phyloP scores from a whole-genome alignment of 1,140 invertebrate genomes.

The Subanguina moxae region DNA sequence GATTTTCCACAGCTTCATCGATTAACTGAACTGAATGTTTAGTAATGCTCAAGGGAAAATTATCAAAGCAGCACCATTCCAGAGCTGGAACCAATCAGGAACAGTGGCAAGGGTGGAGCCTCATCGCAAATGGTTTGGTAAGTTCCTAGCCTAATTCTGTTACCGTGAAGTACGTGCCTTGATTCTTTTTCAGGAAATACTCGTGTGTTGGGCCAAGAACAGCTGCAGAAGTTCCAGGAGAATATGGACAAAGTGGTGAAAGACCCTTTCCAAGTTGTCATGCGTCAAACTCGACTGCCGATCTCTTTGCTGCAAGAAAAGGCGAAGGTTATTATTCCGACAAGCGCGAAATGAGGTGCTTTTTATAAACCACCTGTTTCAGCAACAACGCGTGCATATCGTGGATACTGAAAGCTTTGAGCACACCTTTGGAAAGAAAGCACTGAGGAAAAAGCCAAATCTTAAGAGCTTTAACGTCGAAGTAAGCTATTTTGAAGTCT shows the following conservation, averaged over 20 bases:
- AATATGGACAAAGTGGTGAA: slow-evolving; percentile 86
- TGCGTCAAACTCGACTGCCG: slow-evolving; percentile 90
- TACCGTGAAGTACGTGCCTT: too few relatives aligned
- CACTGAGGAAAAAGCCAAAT: slow-evolving; percentile 82
- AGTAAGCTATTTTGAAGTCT: slow-evolving; percentile 12
- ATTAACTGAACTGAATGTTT: slow-evolving; percentile 31
- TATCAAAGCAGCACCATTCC: slow-evolving; percentile 85
- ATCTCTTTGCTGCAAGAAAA: slow-evolving; percentile 89
- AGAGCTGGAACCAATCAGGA: slow-evolving; percentile 80
- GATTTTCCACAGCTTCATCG: too few relatives aligned
- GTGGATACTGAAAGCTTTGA: slow-evolving; percentile 90
- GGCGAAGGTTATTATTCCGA: slow-evolving; percentile 66
- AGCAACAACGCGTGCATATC: slow-evolving; percentile 81
- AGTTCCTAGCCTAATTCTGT: slow-evolving; percentile 13
- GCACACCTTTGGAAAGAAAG: slow-evolving; percentile 88
- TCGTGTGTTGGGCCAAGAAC: slow-evolving; percentile 77
- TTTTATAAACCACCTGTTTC: slow-evolving; percentile 32
- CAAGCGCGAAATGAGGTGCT: not conserved
- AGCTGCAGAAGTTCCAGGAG: slow-evolving; percentile 92
- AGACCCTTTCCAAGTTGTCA: slow-evolving; percentile 94
- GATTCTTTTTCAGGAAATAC: slow-evolving; percentile 63
- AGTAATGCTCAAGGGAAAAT: slow-evolving; percentile 83
- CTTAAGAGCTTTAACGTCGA: slow-evolving; percentile 67
- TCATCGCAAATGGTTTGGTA: slow-evolving; percentile 91
- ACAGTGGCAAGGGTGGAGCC: slow-evolving; percentile 89